Conservation (phyloP, 2,888 invertebrate genomes). For the Trachelus iudaicus region DNA sequence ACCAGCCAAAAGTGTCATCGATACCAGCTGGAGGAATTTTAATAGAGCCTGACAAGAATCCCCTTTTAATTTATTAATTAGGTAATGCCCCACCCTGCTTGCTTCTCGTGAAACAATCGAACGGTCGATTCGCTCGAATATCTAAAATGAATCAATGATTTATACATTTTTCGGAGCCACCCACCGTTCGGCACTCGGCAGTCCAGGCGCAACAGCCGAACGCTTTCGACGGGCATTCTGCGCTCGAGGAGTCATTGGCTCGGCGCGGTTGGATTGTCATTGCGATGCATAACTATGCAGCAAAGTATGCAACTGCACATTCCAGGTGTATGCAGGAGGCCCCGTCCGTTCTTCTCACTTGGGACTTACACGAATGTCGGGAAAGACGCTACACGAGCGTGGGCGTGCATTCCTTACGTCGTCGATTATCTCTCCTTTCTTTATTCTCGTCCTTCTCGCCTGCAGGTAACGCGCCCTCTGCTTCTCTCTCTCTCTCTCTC, state of each 20-base stretch:
- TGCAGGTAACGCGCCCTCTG: slow-evolving; percentile 12
- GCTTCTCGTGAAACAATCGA: not conserved
- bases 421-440: slow-evolving; percentile 50
- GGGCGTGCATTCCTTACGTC: slow-evolving; percentile 61
- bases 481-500: slow-evolving; percentile 3
- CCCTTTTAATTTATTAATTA: not conserved
- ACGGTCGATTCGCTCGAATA: not conserved
- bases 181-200: not conserved
- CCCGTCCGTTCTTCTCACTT: not conserved
- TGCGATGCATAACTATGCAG: slow-evolving; percentile 49
- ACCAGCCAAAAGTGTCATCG: not conserved
- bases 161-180: not conserved
- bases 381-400: slow-evolving; percentile 58
- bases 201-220: not conserved
- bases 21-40: slow-evolving; percentile 27
- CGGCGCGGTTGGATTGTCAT: slow-evolving; percentile 31
- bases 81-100: not conserved
- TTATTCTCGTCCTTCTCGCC: slow-evolving; percentile 23
- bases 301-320: slow-evolving; percentile 54
- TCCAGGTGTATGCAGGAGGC: slow-evolving; percentile 37
- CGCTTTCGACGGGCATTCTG: not conserved
- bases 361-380: slow-evolving; percentile 50
- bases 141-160: not conserved
- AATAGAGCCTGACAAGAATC: slow-evolving; percentile 29
- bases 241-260: slow-evolving; percentile 34